Evolutionary conservation across 2,888 invertebrate genomes (phyloP).

Genomic region (Acleris emargana): DNA sequence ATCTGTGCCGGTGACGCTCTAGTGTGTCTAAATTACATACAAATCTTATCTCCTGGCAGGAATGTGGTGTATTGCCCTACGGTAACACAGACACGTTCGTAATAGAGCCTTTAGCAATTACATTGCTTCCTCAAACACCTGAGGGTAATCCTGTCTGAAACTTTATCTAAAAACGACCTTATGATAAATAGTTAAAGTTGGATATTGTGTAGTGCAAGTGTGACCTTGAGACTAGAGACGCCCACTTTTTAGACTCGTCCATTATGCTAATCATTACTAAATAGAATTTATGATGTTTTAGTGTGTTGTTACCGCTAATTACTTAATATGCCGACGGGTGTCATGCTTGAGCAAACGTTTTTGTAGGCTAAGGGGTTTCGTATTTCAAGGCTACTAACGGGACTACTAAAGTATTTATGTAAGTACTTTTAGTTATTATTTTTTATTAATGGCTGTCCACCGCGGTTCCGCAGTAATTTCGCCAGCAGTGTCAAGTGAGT

Average conservation of each 20-base stretch:
- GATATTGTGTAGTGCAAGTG: neutral
- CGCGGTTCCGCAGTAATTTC: no score
- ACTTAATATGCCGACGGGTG: slow-evolving; percentile 11
- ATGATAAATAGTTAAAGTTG: neutral
- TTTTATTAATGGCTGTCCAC: no score
- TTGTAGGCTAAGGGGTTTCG: no score
- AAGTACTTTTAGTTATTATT: no score
- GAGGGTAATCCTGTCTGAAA: slow-evolving; percentile 18
- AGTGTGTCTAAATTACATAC: no score
- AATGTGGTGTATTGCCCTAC: no score
- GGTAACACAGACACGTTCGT: neutral
- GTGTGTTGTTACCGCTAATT: slow-evolving; percentile 19
- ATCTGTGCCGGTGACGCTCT: no score
- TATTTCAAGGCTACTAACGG: no score
- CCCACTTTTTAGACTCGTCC: slow-evolving; percentile 4
- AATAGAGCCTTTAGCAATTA: slow-evolving; percentile 27
- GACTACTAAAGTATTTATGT: no score
- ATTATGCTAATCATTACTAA: slow-evolving; percentile 32
- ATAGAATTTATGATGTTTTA: slow-evolving; percentile 27
- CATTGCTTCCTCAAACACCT: slow-evolving; percentile 28
- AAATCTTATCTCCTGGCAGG: no score
- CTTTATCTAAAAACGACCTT: neutral
- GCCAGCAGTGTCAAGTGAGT: no score
- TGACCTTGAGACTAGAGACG: slow-evolving; percentile 24
- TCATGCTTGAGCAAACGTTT: no score